Evolutionary conservation across 2,888 invertebrate species (phyloP), one percentile per base, ranked within the genome.

Genomic region (Neoscelio sp.): DNA sequence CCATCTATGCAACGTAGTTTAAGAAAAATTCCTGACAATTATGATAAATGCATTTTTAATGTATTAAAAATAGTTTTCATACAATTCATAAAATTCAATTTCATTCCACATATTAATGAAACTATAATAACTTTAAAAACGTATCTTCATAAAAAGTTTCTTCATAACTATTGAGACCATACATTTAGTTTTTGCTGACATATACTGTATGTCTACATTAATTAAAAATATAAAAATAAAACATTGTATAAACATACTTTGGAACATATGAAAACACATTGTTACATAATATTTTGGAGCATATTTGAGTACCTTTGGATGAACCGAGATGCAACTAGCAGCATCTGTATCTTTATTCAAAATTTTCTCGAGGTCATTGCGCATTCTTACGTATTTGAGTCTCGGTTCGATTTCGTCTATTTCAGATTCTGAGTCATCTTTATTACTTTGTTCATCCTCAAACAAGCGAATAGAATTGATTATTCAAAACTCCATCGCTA

Each of bases 261-360:
- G 1, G 38, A 20, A 38, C 18, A 8, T 5, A 8, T 7, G 26
- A 67, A 33, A 18, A 44, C 2, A 7, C 6, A 18, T n/a, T 10
- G 17, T 56, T 7, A 13, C 13, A 40, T 26, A 10, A 40, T 13
- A 13, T 28, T 5, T 26, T n/a, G 1, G 38, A 20, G 23, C 18
- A 8, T 5, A 8, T 7, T 17, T 60, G 23, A 38, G 13, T 78
- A 96, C 96, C 92, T 98, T 98, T 5, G 97, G 94, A 91, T 98
- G 98, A 40, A 98, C 97, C 78, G 97, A 96, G 86, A 98, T 95
- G 89, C 98, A 98, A 88, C 97, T 98, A 54, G 97, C 97, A 83
- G 96, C 95, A 90, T 96, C 96, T 87, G 96, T 95, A 90, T 96
- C 96, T 87, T 95, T 96, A 86, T 95, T 93, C 26, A 99, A 91